phyloP scores from a whole-genome alignment of 2,797 vertebrate species.

The Notamacropus eugenii region DNA sequence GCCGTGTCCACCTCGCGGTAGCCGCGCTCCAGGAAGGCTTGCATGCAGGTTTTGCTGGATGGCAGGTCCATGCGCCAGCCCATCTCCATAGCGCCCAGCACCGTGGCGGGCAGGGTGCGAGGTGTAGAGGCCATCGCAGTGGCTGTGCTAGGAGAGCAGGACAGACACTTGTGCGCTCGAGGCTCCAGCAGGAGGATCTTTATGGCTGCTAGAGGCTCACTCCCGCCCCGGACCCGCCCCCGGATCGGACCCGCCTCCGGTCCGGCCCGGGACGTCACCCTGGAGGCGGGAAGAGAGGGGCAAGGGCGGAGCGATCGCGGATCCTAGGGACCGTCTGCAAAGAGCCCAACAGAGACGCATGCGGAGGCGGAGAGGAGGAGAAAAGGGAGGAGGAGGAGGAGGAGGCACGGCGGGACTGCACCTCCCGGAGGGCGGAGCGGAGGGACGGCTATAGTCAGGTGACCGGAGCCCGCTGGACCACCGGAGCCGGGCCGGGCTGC shows the following conservation, averaged over 20 bases:
- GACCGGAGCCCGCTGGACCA: neutral
- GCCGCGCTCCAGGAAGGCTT: slow-evolving; percentile 85
- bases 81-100: slow-evolving; percentile 92
- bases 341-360: neutral
- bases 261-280: neutral
- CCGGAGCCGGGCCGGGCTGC: neutral
- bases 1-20: slow-evolving; percentile 90
- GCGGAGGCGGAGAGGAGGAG: neutral
- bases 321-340: neutral
- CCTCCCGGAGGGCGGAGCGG: neutral
- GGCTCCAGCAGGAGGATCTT: too few species aligned
- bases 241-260: too few species aligned
- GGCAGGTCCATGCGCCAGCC: slow-evolving; percentile 87
- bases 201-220: too few species aligned
- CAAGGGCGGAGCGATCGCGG: neutral
- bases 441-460: neutral
- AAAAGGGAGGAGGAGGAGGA: neutral
- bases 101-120: slow-evolving; percentile 75
- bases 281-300: neutral
- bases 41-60: slow-evolving; percentile 86
- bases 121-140: neutral
- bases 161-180: neutral
- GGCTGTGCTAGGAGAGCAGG: too few species aligned
- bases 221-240: too few species aligned
- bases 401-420: too few species aligned